Evolutionary conservation across 2,888 invertebrate species (phyloP), one percentile per base, ranked within the genome.

Genomic region (Thyatira batis): DNA sequence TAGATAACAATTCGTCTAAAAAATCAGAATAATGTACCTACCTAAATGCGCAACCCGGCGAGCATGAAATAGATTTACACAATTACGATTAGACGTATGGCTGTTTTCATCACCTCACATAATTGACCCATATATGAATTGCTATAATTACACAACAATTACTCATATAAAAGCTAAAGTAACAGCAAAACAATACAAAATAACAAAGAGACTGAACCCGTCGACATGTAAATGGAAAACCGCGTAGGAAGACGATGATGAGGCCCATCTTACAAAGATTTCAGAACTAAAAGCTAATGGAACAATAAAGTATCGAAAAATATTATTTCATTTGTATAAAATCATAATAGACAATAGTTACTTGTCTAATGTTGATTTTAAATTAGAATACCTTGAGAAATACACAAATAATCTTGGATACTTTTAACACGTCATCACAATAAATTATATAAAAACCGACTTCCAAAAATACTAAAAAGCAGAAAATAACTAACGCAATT

Each of bases 251-350:
- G 45, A 49, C 45, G 73, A 52, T 71, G 72, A 74, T 67, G 67
- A 70, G 66, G 58, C 51, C 67, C 67, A 71, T 61, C 69, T 64
- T 67, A 63, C 57, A 64, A 67, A 65, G 57, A 55, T 60, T 59
- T 61, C 58, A 57, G 60, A 57, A 65, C 70, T 72, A 75, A 75
- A 73, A 77, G 73, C 75, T 71, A 73, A 75, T 76, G 74, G 71
- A 71, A 71, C 60, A 63, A 73, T 75, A 69, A 74, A 69, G 74
- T 73, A 73, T 72, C 64, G 61, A 60, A 58, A 65, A 59, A 63
- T 58, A 61, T 67, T 67, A 68, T 67, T 48, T 69, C 63, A 73
- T 73, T 67, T 73, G 60, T 62, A 69, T 57, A 62, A 69, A 66
- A 58, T 58, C 55, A 67, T 71, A 64, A 71, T 57, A 52, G 53